Conservation (phyloP, 2,888 invertebrate genomes). For the Drosophila suboccidentalis region DNA sequence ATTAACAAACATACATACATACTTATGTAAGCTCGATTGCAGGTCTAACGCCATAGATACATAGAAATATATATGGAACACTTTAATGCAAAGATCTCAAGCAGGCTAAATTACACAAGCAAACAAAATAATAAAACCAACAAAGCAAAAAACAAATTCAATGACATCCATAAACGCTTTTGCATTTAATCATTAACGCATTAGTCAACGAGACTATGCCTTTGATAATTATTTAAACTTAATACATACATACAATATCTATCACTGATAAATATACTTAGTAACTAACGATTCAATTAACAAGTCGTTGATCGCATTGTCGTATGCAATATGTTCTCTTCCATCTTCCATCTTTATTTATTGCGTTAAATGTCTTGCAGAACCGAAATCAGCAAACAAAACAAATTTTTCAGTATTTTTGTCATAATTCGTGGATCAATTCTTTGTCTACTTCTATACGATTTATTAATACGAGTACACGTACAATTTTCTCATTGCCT, state of each 20-base stretch:
- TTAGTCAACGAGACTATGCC: slow-evolving; percentile 18
- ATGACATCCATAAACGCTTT: slow-evolving; percentile 19
- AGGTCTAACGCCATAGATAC: slow-evolving; percentile 1
- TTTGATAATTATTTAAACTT: slow-evolving; percentile 8
- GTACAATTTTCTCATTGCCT: neutral
- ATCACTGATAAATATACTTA: neutral
- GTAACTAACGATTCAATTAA: neutral
- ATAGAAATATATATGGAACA: slow-evolving; percentile 3
- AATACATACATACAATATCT: neutral
- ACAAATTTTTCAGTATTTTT: slow-evolving; percentile 9
- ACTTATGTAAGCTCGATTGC: neutral
- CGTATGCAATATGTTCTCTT: neutral
- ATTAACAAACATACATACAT: neutral
- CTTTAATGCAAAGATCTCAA: slow-evolving; percentile 48
- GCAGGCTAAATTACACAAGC: slow-evolving; percentile 16
- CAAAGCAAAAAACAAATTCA: slow-evolving; percentile 3
- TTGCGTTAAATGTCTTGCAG: neutral
- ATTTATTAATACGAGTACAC: neutral
- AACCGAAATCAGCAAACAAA: neutral
- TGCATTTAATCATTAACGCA: slow-evolving; percentile 35
- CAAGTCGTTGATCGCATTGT: neutral
- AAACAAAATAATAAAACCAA: neutral
- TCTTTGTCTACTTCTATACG: neutral
- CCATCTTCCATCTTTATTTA: slow-evolving; percentile 1
- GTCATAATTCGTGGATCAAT: neutral